These are phyloP conservation scores for Abscondita cerata DNA, from an alignment of 2,888 invertebrate species.

Conservation along the genomic window DNA sequence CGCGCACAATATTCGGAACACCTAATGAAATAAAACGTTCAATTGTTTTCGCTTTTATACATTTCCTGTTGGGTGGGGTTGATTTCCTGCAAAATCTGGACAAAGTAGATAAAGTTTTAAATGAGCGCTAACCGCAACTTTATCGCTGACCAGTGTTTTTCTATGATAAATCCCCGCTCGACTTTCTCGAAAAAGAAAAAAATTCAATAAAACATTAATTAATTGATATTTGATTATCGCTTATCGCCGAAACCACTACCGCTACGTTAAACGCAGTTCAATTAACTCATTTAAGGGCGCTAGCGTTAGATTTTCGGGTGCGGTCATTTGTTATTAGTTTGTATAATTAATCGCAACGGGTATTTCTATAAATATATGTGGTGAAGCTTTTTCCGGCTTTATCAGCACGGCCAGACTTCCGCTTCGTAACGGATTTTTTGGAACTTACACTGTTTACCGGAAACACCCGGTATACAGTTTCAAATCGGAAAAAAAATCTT, in stretches of 20 bases:
- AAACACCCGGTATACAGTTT: too few species aligned
- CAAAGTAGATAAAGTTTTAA: slow-evolving; percentile 24
- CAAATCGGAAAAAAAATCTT: too few species aligned
- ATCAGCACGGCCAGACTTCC: slow-evolving; percentile 29
- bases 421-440: too few species aligned
- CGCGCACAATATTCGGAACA: background rate
- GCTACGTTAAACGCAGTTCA: too few species aligned
- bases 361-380: slow-evolving; percentile 17
- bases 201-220: background rate
- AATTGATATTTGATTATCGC: background rate
- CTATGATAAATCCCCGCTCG: background rate
- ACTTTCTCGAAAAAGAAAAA: background rate
- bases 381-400: slow-evolving; percentile 27
- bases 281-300: too few species aligned
- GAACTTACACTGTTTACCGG: too few species aligned
- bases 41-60: slow-evolving; percentile 20
- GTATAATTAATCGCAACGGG: background rate
- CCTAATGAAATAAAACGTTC: slow-evolving; percentile 11
- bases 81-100: slow-evolving; percentile 30
- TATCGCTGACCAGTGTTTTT: slow-evolving; percentile 20
- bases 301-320: background rate
- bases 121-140: slow-evolving; percentile 17
- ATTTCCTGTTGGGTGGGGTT: slow-evolving; percentile 25
- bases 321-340: background rate
- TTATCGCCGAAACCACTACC: too few species aligned